Evolutionary conservation across 2,888 invertebrate species (phyloP).

Genomic region (Hylaea fasciaria): DNA sequence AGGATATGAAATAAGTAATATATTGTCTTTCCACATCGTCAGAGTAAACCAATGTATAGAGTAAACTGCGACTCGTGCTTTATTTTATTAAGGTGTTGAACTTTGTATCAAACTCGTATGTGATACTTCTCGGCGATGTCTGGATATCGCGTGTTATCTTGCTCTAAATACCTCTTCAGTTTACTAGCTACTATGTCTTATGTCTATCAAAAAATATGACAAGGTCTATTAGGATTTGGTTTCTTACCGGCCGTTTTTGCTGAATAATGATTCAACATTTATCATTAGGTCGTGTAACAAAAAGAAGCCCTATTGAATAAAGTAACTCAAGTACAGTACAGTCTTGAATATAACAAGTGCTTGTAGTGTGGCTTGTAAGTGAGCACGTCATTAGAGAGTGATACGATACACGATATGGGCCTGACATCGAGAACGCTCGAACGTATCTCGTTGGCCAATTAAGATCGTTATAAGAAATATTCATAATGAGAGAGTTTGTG

Average conservation of each 20-base stretch:
- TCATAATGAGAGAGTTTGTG: conserved; percentile 27
- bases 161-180: too few species aligned
- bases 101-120: neutral
- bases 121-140: neutral
- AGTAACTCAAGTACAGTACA: conserved; percentile 14
- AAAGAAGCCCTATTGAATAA: conserved; percentile 11
- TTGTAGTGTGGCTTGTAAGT: conserved; percentile 13
- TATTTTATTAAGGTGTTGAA: neutral
- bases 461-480: conserved; percentile 25
- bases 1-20: conserved; percentile 47
- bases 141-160: too few species aligned
- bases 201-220: too few species aligned
- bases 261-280: conserved; percentile 13
- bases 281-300: conserved; percentile 6
- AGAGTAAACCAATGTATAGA: conserved; percentile 40
- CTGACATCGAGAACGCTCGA: conserved; percentile 4
- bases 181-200: too few species aligned
- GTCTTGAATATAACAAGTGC: conserved; percentile 23
- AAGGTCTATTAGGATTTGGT: neutral
- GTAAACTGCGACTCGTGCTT: neutral
- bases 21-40: conserved; percentile 45
- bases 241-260: too few species aligned
- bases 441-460: conserved; percentile 17
- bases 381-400: conserved; percentile 13
- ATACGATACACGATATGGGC: conserved; percentile 4